Evolutionary conservation across 1,140 invertebrate species (phyloP).

Genomic region (Mactra quadrangularis): DNA sequence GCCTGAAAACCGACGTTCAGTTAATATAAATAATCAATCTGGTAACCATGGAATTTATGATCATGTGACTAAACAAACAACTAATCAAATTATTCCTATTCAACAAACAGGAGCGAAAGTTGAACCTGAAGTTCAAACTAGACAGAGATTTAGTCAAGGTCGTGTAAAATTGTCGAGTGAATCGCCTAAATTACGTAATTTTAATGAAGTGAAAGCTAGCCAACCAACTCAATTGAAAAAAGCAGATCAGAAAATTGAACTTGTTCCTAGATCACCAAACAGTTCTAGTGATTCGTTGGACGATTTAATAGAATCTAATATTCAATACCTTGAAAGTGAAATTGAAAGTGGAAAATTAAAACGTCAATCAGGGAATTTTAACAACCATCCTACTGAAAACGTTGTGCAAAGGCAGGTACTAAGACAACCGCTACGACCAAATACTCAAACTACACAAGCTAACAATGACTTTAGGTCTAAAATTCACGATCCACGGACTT

Average conservation of each 20-base stretch:
- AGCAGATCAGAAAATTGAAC: conserved; percentile 60
- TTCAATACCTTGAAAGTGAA: conserved; percentile 78
- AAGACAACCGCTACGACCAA: conserved; percentile 31
- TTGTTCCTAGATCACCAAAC: conserved; percentile 64
- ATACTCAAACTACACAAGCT: neutral
- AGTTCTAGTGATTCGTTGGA: conserved; percentile 79
- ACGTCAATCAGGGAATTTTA: conserved; percentile 53
- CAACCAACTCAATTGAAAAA: conserved; percentile 65
- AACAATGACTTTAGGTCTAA: conserved; percentile 37
- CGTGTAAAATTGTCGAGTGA: conserved; percentile 49
- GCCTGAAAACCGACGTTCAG: conserved; percentile 40
- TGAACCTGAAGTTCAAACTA: conserved; percentile 6
- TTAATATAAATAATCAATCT: conserved; percentile 28
- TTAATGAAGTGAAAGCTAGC: conserved; percentile 58
- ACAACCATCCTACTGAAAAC: conserved; percentile 14
- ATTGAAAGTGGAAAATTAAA: conserved; percentile 73
- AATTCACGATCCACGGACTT: conserved; percentile 36
- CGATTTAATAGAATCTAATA: conserved; percentile 80
- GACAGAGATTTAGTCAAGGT: neutral
- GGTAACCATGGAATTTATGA: neutral
- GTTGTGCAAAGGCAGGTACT: conserved; percentile 20
- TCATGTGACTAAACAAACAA: neutral
- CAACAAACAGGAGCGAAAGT: conserved; percentile 2
- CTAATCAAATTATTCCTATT: neutral
- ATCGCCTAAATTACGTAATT: conserved; percentile 53